phyloP scores from a whole-genome alignment of 2,888 invertebrate species.

The Ormia ochracea region DNA sequence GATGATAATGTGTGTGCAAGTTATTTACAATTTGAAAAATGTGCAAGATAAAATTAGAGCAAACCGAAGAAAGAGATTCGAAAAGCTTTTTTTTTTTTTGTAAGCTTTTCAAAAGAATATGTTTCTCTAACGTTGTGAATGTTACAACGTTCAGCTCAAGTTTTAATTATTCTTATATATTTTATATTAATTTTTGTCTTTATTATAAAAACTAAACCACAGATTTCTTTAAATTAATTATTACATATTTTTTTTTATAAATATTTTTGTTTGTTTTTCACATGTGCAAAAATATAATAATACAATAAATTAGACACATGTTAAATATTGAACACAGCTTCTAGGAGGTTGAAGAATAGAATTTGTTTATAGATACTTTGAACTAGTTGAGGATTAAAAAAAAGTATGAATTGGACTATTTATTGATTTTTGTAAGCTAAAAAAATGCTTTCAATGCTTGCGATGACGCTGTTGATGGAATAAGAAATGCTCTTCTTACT shows the following conservation, averaged over 20 bases:
- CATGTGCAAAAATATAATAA: slow-evolving; percentile 26
- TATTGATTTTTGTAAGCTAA: slow-evolving; percentile 4
- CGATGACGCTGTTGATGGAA: background rate
- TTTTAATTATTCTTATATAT: background rate
- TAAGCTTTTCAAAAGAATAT: background rate
- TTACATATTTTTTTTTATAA: slow-evolving; percentile 44
- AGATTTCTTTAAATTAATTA: slow-evolving; percentile 61
- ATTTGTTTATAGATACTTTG: slow-evolving; percentile 64
- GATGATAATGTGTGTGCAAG: background rate
- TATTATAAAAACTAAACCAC: slow-evolving; percentile 66
- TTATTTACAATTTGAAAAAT: slow-evolving; percentile 14
- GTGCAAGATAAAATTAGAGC: background rate
- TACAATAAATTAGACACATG: slow-evolving; percentile 58
- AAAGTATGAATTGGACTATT: slow-evolving; percentile 41
- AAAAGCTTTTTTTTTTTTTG: no score
- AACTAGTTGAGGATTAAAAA: slow-evolving; percentile 41
- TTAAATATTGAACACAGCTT: slow-evolving; percentile 76
- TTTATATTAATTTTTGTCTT: slow-evolving; percentile 6
- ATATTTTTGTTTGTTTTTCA: slow-evolving; percentile 37
- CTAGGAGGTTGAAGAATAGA: slow-evolving; percentile 74
- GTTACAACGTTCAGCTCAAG: background rate
- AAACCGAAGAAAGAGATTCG: no score
- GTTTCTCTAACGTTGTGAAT: background rate
- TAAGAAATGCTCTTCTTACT: background rate
- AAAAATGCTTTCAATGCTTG: background rate